These are phyloP conservation scores for Odontomyia ornata DNA, from an alignment of 2,888 invertebrate genomes.

Conservation along the genomic window DNA sequence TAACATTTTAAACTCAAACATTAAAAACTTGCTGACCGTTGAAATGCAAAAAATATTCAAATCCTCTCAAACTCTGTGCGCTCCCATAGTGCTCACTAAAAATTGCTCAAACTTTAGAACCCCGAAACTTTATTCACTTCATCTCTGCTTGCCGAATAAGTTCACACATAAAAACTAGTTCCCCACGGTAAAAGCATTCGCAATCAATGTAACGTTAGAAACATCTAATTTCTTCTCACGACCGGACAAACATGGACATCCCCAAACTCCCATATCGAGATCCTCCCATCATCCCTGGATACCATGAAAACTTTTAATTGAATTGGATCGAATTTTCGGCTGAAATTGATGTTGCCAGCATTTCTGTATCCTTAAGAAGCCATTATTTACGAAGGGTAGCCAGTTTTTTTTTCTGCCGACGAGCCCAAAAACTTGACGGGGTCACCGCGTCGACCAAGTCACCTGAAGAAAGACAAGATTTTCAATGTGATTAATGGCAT, in stretches of 20 bases:
- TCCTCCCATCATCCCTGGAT: background rate
- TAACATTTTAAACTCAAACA: too few relatives aligned
- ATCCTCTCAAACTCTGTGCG: too few relatives aligned
- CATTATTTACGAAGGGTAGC: conserved; percentile 28
- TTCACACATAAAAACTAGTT: too few relatives aligned
- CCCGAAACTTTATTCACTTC: too few relatives aligned
- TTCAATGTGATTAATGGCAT: conserved; percentile 29
- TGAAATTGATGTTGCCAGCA: background rate
- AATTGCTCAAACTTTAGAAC: too few relatives aligned
- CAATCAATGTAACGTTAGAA: background rate
- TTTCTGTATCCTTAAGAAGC: conserved; percentile 26
- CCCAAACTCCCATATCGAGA: background rate
- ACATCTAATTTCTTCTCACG: background rate
- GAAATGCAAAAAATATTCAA: too few relatives aligned
- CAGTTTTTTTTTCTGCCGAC: background rate
- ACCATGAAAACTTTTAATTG: conserved; percentile 40
- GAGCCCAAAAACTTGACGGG: conserved; percentile 7
- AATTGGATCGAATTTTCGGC: conserved; percentile 30
- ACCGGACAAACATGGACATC: background rate
- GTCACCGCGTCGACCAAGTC: conserved; percentile 9
- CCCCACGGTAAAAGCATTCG: too few relatives aligned
- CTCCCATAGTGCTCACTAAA: too few relatives aligned
- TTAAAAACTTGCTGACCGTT: too few relatives aligned
- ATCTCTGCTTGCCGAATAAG: too few relatives aligned
- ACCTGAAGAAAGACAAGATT: conserved; percentile 38